Base-by-base conservation (phyloP, 2,113 vertebrate genomes). In the Cathartes aura region DNA sequence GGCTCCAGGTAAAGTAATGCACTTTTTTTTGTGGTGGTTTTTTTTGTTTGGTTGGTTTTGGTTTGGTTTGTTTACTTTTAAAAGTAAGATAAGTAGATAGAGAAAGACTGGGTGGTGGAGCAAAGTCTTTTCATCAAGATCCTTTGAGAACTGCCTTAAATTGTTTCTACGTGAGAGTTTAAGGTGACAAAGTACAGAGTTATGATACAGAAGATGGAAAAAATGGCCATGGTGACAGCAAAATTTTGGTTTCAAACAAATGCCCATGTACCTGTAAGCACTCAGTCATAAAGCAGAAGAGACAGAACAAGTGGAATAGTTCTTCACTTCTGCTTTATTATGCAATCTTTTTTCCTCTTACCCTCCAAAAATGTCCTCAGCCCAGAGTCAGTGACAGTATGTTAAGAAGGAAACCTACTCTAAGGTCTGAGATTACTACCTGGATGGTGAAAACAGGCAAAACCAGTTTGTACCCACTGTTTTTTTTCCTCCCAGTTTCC, bases 1-100 rank as follows among this genome's bases (percentile, higher is more conserved):
- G 99, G 99, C 98, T 99, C 48, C 99, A 99, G 99, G 99, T 99
- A 98, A 93, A 95, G 29, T 36, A 10, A n/a, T 12, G 26, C 0
- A 6, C 0, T 4, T 42, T 9, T 24, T 6, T 53, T 19, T 13
- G 9, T 30, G 11, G 38, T 34, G 20, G 6, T 5, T 40, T 24
- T 27, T 5, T 42, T 7, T 1, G 5, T 1, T 4, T 32, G 26
- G 8, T 29, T 7, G 1, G 1, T 6, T 18, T 12, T 20, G 20
- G 7, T 79, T 24, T 3, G 5, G 6, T 87, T 38, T 26, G 2
- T 17, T 47, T 66, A 10, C 9, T 75, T 72, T 73, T 66, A 9
- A 15, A 24, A 66, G n/a, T 30, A 19, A 50, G 66, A 26, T 27
- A 16, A 63, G 27, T 58, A 26, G 43, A 3, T 12, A 5, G 36